Percentiles rank a stretch among this genome's conserved stretches.
Evolutionary conservation across 1,140 invertebrate genomes (phyloP).

Genomic region (Phortica variegata): DNA sequence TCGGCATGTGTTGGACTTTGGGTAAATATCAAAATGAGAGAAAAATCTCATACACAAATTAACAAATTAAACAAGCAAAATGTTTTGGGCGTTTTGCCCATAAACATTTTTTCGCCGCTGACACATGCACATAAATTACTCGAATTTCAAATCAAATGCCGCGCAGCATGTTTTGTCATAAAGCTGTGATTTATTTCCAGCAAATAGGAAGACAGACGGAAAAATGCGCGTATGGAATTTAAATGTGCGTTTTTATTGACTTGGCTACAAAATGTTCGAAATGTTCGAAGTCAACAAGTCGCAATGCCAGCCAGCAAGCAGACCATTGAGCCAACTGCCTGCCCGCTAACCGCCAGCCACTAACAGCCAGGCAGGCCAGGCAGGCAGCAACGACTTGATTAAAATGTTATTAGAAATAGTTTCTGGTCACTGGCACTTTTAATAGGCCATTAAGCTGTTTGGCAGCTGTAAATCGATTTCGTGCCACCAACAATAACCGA

Average conservation of each 20-base stretch:
- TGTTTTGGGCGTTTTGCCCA: no score
- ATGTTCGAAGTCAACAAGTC: no score
- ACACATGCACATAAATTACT: slow-evolving; percentile 27
- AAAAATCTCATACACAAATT: slow-evolving; percentile 33
- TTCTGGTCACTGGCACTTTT: slow-evolving; percentile 3
- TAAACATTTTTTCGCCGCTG: no score
- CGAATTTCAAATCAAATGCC: slow-evolving; percentile 32
- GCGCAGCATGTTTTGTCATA: slow-evolving; percentile 26
- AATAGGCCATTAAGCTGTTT: slow-evolving; percentile 48
- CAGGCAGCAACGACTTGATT: no score
- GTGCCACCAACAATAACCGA: no score
- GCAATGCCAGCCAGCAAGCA: no score
- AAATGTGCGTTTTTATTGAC: slow-evolving; percentile 31
- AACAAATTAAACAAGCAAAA: slow-evolving; percentile 52
- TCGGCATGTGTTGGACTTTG: background rate
- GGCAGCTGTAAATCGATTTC: slow-evolving; percentile 37
- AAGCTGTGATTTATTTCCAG: slow-evolving; percentile 39
- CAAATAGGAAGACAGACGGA: background rate
- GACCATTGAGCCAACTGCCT: no score
- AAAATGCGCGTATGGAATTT: slow-evolving; percentile 31
- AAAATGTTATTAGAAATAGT: no score
- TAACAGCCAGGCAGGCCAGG: no score
- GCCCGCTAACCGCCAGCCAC: no score
- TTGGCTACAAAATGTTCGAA: no score
- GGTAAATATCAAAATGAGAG: background rate